Evolutionary conservation across 2,797 vertebrate genomes (phyloP).

Genomic region (Heteromormyrus szaboi): DNA sequence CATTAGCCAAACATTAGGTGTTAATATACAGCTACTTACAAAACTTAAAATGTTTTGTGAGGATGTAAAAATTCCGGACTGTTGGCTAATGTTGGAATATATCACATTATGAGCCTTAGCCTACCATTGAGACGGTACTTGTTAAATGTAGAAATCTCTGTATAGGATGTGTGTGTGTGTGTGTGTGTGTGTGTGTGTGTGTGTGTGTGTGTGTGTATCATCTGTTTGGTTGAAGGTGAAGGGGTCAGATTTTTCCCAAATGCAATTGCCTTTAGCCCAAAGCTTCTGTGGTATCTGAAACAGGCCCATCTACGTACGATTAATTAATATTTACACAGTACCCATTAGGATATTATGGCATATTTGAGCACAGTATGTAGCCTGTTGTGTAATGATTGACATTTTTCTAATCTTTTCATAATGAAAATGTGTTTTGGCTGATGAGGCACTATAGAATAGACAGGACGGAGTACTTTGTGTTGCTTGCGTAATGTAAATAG

Average conservation of each 20-base stretch:
- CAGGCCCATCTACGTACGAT: constrained; percentile 14
- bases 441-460: constrained; percentile 14
- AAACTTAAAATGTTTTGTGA: not conserved
- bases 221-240: not conserved
- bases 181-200: no score
- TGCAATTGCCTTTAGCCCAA: not conserved
- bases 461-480: constrained; percentile 28
- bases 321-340: constrained; percentile 24
- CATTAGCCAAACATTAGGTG: not conserved
- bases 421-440: constrained; percentile 40
- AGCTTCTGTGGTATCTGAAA: constrained; percentile 3
- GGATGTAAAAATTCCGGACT: constrained; percentile 23
- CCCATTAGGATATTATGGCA: constrained; percentile 45
- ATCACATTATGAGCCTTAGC: constrained; percentile 27
- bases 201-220: not conserved
- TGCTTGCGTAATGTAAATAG: constrained; percentile 39
- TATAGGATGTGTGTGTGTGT: not conserved
- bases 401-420: constrained; percentile 47
- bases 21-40: not conserved
- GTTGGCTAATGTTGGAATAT: constrained; percentile 20
- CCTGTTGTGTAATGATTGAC: constrained; percentile 36
- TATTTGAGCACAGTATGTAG: constrained; percentile 35
- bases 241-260: constrained; percentile 23
- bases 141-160: constrained; percentile 34
- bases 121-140: constrained; percentile 30